Evolutionary conservation across 2,797 vertebrate species (phyloP).

Genomic region (Sebastes vulpes): DNA sequence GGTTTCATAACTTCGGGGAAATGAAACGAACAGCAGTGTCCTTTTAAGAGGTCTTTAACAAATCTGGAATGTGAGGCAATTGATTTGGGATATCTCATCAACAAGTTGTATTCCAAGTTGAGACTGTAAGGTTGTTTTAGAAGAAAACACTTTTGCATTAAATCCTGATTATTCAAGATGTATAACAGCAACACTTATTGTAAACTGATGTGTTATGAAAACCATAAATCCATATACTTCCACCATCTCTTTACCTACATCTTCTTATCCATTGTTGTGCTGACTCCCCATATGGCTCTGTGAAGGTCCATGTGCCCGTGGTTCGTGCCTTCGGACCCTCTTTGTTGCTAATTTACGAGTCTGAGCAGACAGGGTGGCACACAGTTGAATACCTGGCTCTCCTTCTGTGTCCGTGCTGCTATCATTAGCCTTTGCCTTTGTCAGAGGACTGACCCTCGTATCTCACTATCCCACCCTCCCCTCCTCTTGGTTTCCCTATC

Average conservation of each 20-base stretch:
- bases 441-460: constrained; percentile 25
- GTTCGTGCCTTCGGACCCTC: constrained; percentile 6
- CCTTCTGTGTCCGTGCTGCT: constrained; percentile 29
- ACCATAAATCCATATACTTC: constrained; percentile 20
- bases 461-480: not conserved
- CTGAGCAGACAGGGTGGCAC: not conserved
- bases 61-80: constrained; percentile 20
- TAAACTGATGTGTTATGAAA: constrained; percentile 13
- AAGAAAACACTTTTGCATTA: not conserved
- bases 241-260: not conserved
- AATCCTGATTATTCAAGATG: not conserved
- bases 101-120: not conserved
- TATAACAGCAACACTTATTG: not conserved
- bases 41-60: constrained; percentile 15
- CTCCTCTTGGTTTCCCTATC: constrained; percentile 21
- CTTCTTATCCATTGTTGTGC: constrained; percentile 20
- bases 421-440: constrained; percentile 63
- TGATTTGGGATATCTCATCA: not conserved
- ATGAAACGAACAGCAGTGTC: constrained; percentile 20
- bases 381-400: constrained; percentile 34
- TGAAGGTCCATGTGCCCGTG: constrained; percentile 25
- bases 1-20: constrained; percentile 12
- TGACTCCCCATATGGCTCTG: constrained; percentile 4
- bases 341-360: not conserved
- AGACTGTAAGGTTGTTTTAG: too few species aligned